A percentile compares a stretch with the other conserved stretches of the same genome.
Evolutionary conservation across 1,140 invertebrate genomes (phyloP).

Genomic region (Euglossa dilemma): DNA sequence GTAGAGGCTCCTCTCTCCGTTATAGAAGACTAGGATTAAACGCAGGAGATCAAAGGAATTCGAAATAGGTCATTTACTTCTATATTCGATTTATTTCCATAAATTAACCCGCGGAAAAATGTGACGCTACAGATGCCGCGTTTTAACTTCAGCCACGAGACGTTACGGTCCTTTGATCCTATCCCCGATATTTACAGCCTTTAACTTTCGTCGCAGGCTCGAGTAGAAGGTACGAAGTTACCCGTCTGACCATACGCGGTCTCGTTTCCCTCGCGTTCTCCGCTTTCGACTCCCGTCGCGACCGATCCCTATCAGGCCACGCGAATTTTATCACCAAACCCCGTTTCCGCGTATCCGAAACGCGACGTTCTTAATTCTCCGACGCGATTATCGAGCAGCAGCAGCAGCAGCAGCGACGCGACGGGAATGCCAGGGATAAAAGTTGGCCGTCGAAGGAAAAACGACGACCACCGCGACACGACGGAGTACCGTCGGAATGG

Average conservation of each 20-base stretch:
- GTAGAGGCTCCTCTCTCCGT: background rate
- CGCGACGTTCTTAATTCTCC: background rate
- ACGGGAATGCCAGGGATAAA: background rate
- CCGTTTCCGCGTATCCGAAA: background rate
- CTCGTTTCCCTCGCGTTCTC: background rate
- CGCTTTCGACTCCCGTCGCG: background rate
- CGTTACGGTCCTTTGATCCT: background rate
- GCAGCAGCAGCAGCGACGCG: background rate
- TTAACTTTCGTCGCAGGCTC: background rate
- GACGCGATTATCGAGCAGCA: background rate
- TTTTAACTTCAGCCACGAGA: background rate
- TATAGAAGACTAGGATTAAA: no score
- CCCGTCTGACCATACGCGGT: background rate
- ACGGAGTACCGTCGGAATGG: background rate
- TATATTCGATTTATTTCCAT: no score
- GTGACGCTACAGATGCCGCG: no score
- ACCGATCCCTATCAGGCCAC: background rate
- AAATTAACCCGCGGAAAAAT: no score
- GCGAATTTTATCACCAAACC: background rate
- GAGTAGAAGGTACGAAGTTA: background rate
- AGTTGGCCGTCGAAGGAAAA: background rate
- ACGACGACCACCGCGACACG: background rate
- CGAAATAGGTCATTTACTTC: no score
- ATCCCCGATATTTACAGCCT: background rate
- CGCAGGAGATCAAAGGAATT: no score